These are phyloP conservation scores for Dasyurus viverrinus DNA, from an alignment of 2,113 vertebrate species.

Conservation along the genomic window DNA sequence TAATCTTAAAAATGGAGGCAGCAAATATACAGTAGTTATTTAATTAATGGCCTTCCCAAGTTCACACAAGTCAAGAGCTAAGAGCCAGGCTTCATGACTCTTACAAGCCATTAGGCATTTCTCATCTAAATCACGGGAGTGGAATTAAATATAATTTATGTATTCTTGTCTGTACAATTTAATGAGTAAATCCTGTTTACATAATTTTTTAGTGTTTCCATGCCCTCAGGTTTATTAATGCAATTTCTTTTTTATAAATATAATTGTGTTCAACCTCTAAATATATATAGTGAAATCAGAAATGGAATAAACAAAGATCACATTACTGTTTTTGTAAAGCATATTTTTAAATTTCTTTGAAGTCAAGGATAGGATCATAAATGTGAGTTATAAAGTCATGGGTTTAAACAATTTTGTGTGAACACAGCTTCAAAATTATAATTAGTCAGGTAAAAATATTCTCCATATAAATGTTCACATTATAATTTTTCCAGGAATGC, in stretches of 20 bases:
- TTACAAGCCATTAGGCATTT: conserved; percentile 67
- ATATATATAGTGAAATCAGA: conserved; percentile 60
- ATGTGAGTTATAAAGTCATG: background rate
- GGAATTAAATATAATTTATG: conserved; percentile 77
- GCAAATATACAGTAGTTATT: conserved; percentile 46
- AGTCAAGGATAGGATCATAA: conserved; percentile 30
- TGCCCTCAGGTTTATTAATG: conserved; percentile 56
- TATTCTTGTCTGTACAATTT: conserved; percentile 62
- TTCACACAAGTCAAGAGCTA: conserved; percentile 72
- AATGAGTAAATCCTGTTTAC: conserved; percentile 66
- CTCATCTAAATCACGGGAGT: conserved; percentile 66
- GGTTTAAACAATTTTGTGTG: conserved; percentile 12
- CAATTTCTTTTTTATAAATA: conserved; percentile 71
- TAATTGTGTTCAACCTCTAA: conserved; percentile 61
- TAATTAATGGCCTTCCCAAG: conserved; percentile 72
- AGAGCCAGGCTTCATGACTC: conserved; percentile 64
- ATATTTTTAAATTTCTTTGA: conserved; percentile 31
- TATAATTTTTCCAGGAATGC: background rate
- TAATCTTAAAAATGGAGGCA: conserved; percentile 52
- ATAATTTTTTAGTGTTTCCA: conserved; percentile 67
- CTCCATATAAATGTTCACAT: conserved; percentile 4
- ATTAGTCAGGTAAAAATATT: conserved; percentile 14
- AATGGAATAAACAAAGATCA: conserved; percentile 49
- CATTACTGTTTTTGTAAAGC: conserved; percentile 50
- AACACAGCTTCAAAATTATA: conserved; percentile 24